A percentile compares a stretch with the other conserved stretches of the same genome.
Conservation (phyloP, 2,113 vertebrate species). For the Columbina picui region DNA sequence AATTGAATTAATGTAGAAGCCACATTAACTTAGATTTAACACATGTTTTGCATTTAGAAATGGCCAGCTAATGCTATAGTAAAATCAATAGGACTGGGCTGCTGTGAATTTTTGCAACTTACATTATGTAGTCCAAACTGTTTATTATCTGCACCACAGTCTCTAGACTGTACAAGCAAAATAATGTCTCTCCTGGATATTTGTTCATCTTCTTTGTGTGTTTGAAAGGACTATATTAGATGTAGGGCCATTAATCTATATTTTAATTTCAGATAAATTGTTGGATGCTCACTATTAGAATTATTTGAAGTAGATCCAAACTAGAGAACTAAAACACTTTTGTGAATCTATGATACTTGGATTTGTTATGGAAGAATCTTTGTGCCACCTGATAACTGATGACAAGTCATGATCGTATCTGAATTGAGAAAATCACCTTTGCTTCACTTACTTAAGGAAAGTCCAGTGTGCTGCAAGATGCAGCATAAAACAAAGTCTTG, state of each 20-base stretch:
- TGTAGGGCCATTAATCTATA: background rate
- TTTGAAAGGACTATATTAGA: background rate
- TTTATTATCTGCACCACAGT: background rate
- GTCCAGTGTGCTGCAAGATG: background rate
- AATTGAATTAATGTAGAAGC: conserved; percentile 10
- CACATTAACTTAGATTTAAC: conserved; percentile 2
- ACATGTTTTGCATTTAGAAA: background rate
- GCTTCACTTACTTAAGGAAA: background rate
- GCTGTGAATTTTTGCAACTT: conserved; percentile 6
- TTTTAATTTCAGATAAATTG: background rate
- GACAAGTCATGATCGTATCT: background rate
- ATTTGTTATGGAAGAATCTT: background rate
- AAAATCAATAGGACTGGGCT: background rate
- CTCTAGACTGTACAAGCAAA: background rate
- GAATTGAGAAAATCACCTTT: background rate
- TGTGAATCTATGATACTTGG: background rate
- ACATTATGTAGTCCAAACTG: background rate
- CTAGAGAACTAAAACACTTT: background rate
- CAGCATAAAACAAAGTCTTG: background rate
- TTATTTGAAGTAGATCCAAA: background rate
- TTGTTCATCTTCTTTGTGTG: background rate
- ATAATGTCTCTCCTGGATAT: background rate
- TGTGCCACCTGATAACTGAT: background rate
- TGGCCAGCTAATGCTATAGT: background rate
- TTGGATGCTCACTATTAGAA: background rate